These are phyloP conservation scores for Porites evermanni DNA, from an alignment of 92 coral and sea anemone genomes.

Conservation along the genomic window DNA sequence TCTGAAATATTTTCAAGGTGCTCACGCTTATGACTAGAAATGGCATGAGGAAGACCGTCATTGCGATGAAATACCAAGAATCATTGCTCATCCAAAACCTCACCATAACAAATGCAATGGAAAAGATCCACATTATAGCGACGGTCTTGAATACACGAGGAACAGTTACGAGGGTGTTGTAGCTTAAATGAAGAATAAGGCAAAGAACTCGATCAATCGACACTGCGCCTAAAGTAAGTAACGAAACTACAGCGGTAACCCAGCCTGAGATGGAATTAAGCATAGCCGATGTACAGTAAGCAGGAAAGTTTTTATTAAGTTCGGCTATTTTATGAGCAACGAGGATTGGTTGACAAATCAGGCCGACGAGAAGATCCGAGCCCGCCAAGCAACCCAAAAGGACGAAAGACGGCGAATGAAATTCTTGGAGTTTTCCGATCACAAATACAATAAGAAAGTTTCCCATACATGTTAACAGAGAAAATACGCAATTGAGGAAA, in stretches of 20 bases:
- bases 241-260: conserved; percentile 37
- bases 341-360: conserved; percentile 34
- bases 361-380: conserved; percentile 42
- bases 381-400: conserved; percentile 35
- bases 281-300: conserved; percentile 10
- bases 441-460: too few species aligned
- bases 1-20: conserved; percentile 22
- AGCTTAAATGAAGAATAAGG: too few species aligned
- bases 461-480: not conserved
- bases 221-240: conserved; percentile 20
- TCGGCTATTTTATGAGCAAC: conserved; percentile 34
- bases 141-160: conserved; percentile 12
- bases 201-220: too few species aligned
- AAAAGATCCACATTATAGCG: conserved; percentile 12
- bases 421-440: too few species aligned
- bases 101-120: conserved; percentile 1
- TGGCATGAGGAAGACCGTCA: too few species aligned
- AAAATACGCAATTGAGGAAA: conserved; percentile 30
- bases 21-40: not conserved
- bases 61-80: too few species aligned
- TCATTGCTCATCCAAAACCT: not conserved
- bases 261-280: conserved; percentile 11
- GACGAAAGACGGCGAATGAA: not conserved
- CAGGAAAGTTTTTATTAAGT: not conserved
- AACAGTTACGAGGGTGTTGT: conserved; percentile 11